Base-by-base conservation (phyloP, 2,888 invertebrate genomes). In the Rhingia rostrata region DNA sequence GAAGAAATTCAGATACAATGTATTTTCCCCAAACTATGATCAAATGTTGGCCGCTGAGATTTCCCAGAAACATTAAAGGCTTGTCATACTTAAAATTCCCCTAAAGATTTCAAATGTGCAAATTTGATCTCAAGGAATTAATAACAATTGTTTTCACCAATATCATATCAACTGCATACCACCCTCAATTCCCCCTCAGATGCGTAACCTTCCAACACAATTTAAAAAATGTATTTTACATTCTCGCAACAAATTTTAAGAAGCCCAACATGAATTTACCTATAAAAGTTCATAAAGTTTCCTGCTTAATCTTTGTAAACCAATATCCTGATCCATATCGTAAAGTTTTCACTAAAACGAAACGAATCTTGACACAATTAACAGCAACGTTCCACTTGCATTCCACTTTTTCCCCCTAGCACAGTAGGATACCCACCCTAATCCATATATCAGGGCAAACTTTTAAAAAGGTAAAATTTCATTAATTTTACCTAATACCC, bases 401-500 rank as follows among this genome's bases (percentile, higher is more conserved):
- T 47, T 66, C 5, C 7, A 64, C 32, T 12, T 64, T 64, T 37
- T 39, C 22, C 32, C 32, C 22, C 0, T 3, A 35, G 22, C n/a
- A 43, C 35, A 35, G 4, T 39, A 41, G 22, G 5, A 22, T 22
- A 9, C 4, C 47, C 33, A 51, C 47, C 54, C 39, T 39, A 32
- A 53, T 43, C 51, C 58, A 56, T 67, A 67, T 56, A 64, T 75
- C 49, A 58, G 51, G 61, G 6, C 10, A 73, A 73, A 83, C 39
- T 72, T 49, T 35, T 56, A 45, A 54, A 61, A 73, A 69, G 53
- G 43, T 64, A 37, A 66, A 66, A 84, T 80, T 84, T 80, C 80
- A 80, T 84, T 84, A 75, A 80, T 84, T 80, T 84, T 70, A 61
- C 66, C 54, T 60, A 60, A 80, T 70, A 54, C 70, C 54, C 84